phyloP scores from a whole-genome alignment of 2,888 invertebrate species.

The Marronus borbonicus region DNA sequence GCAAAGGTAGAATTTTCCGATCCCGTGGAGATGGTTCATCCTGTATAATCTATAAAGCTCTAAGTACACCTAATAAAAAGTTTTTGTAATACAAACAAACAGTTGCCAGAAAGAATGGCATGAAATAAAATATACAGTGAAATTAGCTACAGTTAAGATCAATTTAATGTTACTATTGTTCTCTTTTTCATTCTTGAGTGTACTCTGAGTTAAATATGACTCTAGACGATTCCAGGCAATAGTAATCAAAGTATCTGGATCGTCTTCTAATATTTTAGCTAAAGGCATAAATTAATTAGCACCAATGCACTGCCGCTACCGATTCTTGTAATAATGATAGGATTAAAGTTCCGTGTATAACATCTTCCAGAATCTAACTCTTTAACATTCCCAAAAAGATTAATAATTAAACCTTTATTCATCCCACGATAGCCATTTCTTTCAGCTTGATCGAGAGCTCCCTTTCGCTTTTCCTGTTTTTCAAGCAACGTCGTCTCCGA shows the following conservation, averaged over 20 bases:
- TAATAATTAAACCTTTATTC: constrained; percentile 40
- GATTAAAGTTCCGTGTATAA: constrained; percentile 27
- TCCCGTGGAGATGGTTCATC: no score
- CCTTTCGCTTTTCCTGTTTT: constrained; percentile 22
- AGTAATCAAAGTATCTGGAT: constrained; percentile 15
- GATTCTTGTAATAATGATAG: constrained; percentile 30
- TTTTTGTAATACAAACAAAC: no score
- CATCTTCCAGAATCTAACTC: background rate
- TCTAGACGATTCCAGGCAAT: constrained; percentile 29
- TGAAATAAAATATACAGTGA: background rate
- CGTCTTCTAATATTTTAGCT: background rate
- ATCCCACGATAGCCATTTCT: constrained; percentile 19
- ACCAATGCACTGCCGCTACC: background rate
- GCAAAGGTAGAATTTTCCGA: no score
- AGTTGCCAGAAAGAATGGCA: no score
- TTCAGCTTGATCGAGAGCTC: constrained; percentile 3
- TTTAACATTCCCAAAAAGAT: constrained; percentile 15
- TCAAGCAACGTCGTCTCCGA: background rate
- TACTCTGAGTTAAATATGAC: background rate
- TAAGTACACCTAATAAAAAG: no score
- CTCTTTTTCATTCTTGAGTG: background rate
- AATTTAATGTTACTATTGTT: background rate
- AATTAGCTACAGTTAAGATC: constrained; percentile 3
- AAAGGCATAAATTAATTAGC: constrained; percentile 20
- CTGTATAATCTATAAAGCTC: no score